Base-by-base conservation (phyloP, 2,797 vertebrate genomes). In the Poeciliopsis paucimaculata region DNA sequence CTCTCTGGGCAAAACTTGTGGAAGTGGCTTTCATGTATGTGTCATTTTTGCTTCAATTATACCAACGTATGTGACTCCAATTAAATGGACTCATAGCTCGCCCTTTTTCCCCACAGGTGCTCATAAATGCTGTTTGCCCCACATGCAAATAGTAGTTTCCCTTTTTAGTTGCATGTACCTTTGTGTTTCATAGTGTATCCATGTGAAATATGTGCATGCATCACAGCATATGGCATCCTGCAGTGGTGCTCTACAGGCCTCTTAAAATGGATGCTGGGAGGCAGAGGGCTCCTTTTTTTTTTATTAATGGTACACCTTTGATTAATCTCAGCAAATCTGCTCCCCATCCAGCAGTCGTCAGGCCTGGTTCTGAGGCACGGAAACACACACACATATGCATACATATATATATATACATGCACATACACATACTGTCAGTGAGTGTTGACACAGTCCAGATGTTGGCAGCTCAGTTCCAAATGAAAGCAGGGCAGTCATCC, bases 371-470 rank as follows among this genome's bases (percentile, higher is more conserved):
- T 66, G 82, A 89, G 77, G 90, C 75, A 53, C 16, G 77, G 85
- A 80, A 82, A 80, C 74, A 77, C 55, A 13, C 81, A 81, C 77
- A 60, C 15, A 79, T 83, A 81, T 84, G 80, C 77, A 80, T 76
- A 60, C 18, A 82, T 80, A 15, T 2, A 82, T 78, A 84, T 76
- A 76, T 66, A 83, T 83, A 82, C 84, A 83, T 70, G 71, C 72
- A 51, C 79, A 66, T 79, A 71, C 86, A 91, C 53, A 89, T 79
- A 75, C 86, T 82, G 89, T 90, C 93, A 86, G 92, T 91, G 94
- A 94, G 93, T 94, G 90, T 92, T 96, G 95, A 96, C 95, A 96
- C 90, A 96, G 90, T 95, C 94, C 96, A 96, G 96, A 96, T 96
- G 96, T 96, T 95, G 95, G 95, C 95, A 94, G 93, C 88, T 93